Evolutionary conservation across 1,140 invertebrate species (phyloP), one percentile per base, ranked within the genome.

Genomic region (Lordiphosa clarofinis): DNA sequence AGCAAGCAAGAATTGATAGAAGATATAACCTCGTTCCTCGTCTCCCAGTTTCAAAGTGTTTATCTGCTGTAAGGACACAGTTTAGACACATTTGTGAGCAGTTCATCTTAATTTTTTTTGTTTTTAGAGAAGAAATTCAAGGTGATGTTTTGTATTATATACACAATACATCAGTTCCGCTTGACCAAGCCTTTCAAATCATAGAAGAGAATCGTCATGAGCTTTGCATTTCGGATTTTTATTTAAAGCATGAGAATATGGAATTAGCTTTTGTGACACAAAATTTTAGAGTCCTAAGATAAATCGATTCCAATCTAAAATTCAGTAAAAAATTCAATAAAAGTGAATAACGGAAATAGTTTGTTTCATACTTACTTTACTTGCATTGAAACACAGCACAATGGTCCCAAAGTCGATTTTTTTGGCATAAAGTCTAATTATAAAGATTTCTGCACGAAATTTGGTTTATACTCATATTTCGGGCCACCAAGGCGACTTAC

Each of bases 171-270:
- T 10, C 2, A 3, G 9, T 46, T 21, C 7, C 52, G 6, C 9
- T 60, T 33, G 35, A 40, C 21, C 13, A 46, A 9, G 57, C 40
- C 19, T 60, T 60, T 8, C 3, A 13, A 24, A 31, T 56, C 11
- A 56, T 60, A 8, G 57, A 60, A 4, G 8, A 31, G 31, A 56
- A 46, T n/a, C 40, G 57, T 0, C n/a, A 38, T 10, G 40, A 46
- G 3, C 52, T 60, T 2, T 44, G 7, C 8, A 61, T 61, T 40
- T 56, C 58, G 4, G 53, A 61, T n/a, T 48, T 47, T 56, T 40
- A 40, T 43, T 28, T 57, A 40, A 61, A 40, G 15, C 43, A 61
- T 10, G 43, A 61, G 24, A 47, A 58, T 15, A 48, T 65, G 38
- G 43, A 65, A 33, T 10, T 56, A 1, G 35, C 59, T 7, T 63